Evolutionary conservation across 2,888 invertebrate species (phyloP).

Genomic region (Hermaeophaga mercurialis): DNA sequence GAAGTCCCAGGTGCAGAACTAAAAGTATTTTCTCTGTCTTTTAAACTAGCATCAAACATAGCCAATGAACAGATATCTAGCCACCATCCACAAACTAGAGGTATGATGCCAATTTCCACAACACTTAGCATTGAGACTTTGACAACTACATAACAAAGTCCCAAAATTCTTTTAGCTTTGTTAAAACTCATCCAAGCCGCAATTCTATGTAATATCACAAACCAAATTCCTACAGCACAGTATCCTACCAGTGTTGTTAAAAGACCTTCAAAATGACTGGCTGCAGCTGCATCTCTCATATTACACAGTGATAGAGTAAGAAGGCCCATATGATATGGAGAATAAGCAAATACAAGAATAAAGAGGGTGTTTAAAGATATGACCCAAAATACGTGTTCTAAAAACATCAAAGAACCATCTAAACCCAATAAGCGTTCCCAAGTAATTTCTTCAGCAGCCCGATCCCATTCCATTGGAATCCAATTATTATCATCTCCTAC

Average conservation of each 20-base stretch:
- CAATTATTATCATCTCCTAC: constrained; percentile 85
- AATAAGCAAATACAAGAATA: constrained; percentile 95
- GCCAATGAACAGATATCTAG: constrained; percentile 95
- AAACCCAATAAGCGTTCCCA: constrained; percentile 96
- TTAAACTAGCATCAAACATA: constrained; percentile 87
- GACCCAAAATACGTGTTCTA: constrained; percentile 99
- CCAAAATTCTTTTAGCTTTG: constrained; percentile 82
- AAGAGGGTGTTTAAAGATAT: constrained; percentile 96
- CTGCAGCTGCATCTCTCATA: constrained; percentile 68
- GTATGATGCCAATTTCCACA: constrained; percentile 96
- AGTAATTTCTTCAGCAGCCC: constrained; percentile 95
- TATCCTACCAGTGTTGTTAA: constrained; percentile 94
- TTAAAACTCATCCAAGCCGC: constrained; percentile 81
- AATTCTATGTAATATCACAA: constrained; percentile 83
- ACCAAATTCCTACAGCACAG: constrained; percentile 80
- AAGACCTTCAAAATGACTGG: constrained; percentile 90
- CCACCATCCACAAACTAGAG: constrained; percentile 99
- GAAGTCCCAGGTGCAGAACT: constrained; percentile 93
- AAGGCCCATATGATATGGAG: constrained; percentile 94
- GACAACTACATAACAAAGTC: constrained; percentile 89
- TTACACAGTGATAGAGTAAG: constrained; percentile 77
- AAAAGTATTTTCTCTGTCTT: constrained; percentile 87
- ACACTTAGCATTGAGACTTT: constrained; percentile 93
- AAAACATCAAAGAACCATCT: constrained; percentile 94
- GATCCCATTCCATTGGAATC: constrained; percentile 99